Base-by-base conservation (phyloP, 2,888 invertebrate genomes). In the Chrysolina americana region DNA sequence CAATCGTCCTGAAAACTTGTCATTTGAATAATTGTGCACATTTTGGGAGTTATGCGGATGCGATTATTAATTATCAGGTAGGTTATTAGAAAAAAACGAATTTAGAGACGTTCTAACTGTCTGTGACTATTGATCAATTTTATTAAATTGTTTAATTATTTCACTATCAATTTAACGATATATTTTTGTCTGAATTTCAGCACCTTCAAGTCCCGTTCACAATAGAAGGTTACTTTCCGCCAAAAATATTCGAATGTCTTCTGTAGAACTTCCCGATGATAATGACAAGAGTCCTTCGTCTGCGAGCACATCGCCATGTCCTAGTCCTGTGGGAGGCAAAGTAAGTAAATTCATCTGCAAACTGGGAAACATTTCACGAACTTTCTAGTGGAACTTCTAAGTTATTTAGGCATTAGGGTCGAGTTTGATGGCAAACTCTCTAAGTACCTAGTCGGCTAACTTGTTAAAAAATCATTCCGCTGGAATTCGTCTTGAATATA, bases 251-350 rank as follows among this genome's bases (percentile, higher is more conserved):
- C 91, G 97, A 76, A 97, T 97, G 93, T 97, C 96, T 86, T 98
- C 97, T 78, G 96, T 98, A 79, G 98, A 98, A 84, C 90, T 98
- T 63, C 97, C 97, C 0, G 96, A 96, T 84, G 96, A 96, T 75
- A 96, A 96, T 87, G 95, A 95, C 82, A 96, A 97, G 87, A 96
- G 96, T 71, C 92, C 96, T 74, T 97, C 96, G 50, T 97, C 96
- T 28, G 96, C 96, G 76, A 96, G 96, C 86, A 95, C 96, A 17
- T 98, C 97, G 56, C 98, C 98, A 2, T 97, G 97, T 86, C 96
- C 97, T 15, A 97, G 97, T 81, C 97, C 97, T 47, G 88, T 88
- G n/a, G 88, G 87, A 70, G 86, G 80, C 41, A 88, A 88, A 83
- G 88, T 88, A 82, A 78, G 66, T 75, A n/a, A 59, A 15, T 17